Evolutionary conservation across 2,888 invertebrate species (phyloP).

Genomic region (Galeopsomyia nigrocyanea): DNA sequence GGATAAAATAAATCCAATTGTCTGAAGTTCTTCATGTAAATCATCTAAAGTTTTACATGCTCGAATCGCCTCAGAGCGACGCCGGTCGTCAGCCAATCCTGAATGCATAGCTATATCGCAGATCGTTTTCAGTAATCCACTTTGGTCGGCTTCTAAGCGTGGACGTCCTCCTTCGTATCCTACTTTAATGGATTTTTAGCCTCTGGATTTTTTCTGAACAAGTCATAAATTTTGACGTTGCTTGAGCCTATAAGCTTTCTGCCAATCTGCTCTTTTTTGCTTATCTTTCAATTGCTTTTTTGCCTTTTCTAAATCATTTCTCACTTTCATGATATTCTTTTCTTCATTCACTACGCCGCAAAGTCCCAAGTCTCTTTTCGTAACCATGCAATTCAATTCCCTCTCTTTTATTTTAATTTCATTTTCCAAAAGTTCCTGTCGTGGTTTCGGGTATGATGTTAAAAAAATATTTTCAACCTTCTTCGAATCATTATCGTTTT

Average conservation of each 20-base stretch:
- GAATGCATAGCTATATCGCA: constrained; percentile 55
- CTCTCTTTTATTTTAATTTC: too few species aligned
- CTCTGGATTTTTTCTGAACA: not conserved
- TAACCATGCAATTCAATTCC: too few species aligned
- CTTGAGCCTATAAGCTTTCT: constrained; percentile 6
- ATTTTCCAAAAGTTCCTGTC: too few species aligned
- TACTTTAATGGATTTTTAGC: constrained; percentile 1
- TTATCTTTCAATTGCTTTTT: constrained; percentile 8
- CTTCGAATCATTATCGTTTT: too few species aligned
- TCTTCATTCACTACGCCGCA: too few species aligned
- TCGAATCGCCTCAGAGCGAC: constrained; percentile 50
- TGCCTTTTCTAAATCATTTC: constrained; percentile 1
- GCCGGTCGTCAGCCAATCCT: constrained; percentile 53
- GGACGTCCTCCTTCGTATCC: constrained; percentile 48
- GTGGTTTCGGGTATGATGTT: too few species aligned
- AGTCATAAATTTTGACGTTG: not conserved
- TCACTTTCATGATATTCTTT: too few species aligned
- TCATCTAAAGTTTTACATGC: constrained; percentile 48
- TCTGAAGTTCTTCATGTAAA: constrained; percentile 43
- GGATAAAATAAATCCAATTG: constrained; percentile 48
- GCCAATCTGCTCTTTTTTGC: constrained; percentile 2
- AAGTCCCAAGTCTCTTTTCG: too few species aligned
- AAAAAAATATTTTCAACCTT: too few species aligned
- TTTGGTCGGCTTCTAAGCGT: constrained; percentile 53
- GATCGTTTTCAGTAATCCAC: constrained; percentile 55